Percentiles rank a stretch among this genome's conserved stretches.
phyloP scores from a whole-genome alignment of 2,113 vertebrate species.

The Tylochromis polylepis region DNA sequence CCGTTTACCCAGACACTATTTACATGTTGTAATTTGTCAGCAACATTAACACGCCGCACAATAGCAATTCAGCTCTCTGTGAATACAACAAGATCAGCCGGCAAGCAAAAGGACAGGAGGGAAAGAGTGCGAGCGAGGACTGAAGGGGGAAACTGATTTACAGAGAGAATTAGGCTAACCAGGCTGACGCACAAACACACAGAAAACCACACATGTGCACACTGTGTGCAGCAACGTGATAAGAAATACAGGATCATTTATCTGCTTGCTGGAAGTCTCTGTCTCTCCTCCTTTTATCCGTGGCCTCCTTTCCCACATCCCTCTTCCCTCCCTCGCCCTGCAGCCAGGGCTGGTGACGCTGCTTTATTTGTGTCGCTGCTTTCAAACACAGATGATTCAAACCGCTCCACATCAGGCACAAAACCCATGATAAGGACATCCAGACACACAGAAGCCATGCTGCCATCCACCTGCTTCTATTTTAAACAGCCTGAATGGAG shows the following conservation, averaged over 20 bases:
- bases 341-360: background rate
- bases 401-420: background rate
- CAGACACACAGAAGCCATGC: background rate
- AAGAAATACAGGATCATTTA: slow-evolving; percentile 51
- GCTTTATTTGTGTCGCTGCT: background rate
- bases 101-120: background rate
- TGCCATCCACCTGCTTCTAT: background rate
- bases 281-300: slow-evolving; percentile 14
- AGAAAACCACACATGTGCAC: background rate
- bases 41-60: slow-evolving; percentile 31
- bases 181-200: background rate
- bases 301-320: background rate
- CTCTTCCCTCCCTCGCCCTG: background rate
- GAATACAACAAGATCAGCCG: slow-evolving; percentile 17
- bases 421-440: background rate
- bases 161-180: slow-evolving; percentile 3
- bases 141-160: slow-evolving; percentile 14
- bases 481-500: background rate
- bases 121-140: background rate
- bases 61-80: slow-evolving; percentile 6
- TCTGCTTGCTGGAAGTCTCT: slow-evolving; percentile 27
- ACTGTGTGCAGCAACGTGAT: slow-evolving; percentile 39
- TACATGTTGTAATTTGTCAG: slow-evolving; percentile 58
- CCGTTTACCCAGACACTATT: slow-evolving; percentile 17
- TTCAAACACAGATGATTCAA: background rate